phyloP scores from a whole-genome alignment of 30 jellyfish, hydroid and myxozoan genomes.

The Sanderia malayensis region DNA sequence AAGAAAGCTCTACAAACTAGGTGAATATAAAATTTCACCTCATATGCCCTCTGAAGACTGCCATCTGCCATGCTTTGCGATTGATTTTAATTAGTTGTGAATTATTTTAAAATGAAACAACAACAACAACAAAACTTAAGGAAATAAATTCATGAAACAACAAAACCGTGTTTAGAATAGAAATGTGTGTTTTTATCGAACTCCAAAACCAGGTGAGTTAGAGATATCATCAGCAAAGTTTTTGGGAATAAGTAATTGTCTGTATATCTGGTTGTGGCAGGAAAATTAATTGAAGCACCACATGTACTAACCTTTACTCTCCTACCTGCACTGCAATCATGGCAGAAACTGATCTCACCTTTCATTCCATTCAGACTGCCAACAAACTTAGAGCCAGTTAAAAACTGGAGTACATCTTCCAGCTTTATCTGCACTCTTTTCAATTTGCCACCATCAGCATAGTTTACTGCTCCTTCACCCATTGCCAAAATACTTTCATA shows the following conservation, averaged over 20 bases:
- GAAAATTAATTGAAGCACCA: slow-evolving; percentile 6
- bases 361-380: slow-evolving; percentile 10
- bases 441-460: neutral
- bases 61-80: too few species aligned
- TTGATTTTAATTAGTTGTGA: too few species aligned
- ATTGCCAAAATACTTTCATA: neutral
- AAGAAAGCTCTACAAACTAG: too few species aligned
- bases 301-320: slow-evolving; percentile 1
- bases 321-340: neutral
- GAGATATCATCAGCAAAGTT: slow-evolving; percentile 5
- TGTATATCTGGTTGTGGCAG: neutral
- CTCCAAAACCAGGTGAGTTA: slow-evolving; percentile 18
- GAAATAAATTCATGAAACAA: too few species aligned
- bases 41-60: too few species aligned
- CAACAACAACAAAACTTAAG: too few species aligned
- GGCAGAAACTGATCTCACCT: slow-evolving; percentile 4
- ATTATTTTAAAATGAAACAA: too few species aligned
- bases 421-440: neutral
- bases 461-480: neutral
- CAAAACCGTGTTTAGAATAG: too few species aligned
- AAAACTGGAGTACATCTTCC: slow-evolving; percentile 13
- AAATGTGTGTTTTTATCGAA: neutral
- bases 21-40: too few species aligned
- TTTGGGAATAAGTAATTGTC: neutral
- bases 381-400: slow-evolving; percentile 17